Percentiles rank a stretch among this genome's conserved stretches.
Conservation (phyloP, 2,888 invertebrate genomes). For the Zootermopsis nevadensis region DNA sequence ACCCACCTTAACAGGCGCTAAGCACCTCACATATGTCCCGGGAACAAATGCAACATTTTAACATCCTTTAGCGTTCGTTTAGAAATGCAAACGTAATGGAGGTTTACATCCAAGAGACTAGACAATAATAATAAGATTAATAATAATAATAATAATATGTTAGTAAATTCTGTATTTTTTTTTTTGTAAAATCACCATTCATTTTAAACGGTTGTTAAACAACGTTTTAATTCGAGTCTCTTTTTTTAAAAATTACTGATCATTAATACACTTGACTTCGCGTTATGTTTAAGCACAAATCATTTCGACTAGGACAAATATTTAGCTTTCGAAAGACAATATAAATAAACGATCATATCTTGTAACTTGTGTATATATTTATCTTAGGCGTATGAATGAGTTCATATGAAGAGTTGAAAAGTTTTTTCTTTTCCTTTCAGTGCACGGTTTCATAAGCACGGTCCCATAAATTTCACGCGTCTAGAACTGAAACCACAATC, state of each 20-base stretch:
- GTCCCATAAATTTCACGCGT: neutral
- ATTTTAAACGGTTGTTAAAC: neutral
- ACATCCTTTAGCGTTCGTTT: neutral
- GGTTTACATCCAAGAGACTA: conserved; percentile 12
- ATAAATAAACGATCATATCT: neutral
- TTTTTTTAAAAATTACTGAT: neutral
- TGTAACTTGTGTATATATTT: neutral
- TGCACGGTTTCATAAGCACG: neutral
- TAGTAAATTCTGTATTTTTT: neutral
- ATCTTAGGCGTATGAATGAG: too few relatives aligned
- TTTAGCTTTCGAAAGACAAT: neutral
- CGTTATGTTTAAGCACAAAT: neutral
- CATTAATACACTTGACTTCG: neutral
- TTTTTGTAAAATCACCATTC: neutral
- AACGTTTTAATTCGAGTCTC: neutral
- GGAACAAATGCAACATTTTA: neutral
- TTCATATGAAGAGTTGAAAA: neutral
- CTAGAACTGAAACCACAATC: neutral
- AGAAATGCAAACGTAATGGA: neutral
- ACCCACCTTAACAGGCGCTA: too few relatives aligned
- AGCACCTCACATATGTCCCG: neutral
- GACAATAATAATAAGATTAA: conserved; percentile 6
- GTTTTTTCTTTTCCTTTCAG: neutral
- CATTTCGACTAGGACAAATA: neutral
- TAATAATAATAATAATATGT: neutral